These are phyloP conservation scores for Loripinus fragilis DNA, from an alignment of 2,888 invertebrate species.

Conservation along the genomic window DNA sequence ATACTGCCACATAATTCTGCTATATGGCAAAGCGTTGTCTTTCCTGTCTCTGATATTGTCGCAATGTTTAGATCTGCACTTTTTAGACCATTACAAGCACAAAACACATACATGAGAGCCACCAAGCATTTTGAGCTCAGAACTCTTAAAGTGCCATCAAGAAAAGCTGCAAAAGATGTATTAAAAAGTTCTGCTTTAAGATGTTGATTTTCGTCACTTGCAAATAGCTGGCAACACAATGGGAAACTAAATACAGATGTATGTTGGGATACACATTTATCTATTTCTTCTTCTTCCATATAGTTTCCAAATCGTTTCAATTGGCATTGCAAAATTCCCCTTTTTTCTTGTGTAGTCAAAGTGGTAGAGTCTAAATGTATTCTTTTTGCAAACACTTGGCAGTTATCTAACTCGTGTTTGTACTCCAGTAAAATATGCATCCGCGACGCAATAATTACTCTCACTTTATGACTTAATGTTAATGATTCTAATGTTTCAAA, in stretches of 20 bases:
- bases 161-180: not conserved
- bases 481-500: not conserved
- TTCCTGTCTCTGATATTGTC: not conserved
- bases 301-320: not conserved
- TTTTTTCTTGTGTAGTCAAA: not conserved
- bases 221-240: not conserved
- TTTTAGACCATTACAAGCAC: not conserved
- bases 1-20: not conserved
- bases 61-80: not conserved
- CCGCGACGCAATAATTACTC: not conserved
- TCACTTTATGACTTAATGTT: not conserved
- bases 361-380: not conserved
- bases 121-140: not conserved
- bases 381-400: not conserved
- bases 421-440: not conserved
- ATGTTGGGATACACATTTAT: not conserved
- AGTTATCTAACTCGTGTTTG: not conserved
- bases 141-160: not conserved
- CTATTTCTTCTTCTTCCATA: not conserved
- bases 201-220: not conserved
- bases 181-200: not conserved
- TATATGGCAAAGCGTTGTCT: not conserved
- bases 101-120: not conserved
- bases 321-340: not conserved
- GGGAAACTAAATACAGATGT: not conserved